Percentiles rank a stretch among this genome's conserved stretches.
Evolutionary conservation across 2,888 invertebrate genomes (phyloP).

Genomic region (Andrena minutula): DNA sequence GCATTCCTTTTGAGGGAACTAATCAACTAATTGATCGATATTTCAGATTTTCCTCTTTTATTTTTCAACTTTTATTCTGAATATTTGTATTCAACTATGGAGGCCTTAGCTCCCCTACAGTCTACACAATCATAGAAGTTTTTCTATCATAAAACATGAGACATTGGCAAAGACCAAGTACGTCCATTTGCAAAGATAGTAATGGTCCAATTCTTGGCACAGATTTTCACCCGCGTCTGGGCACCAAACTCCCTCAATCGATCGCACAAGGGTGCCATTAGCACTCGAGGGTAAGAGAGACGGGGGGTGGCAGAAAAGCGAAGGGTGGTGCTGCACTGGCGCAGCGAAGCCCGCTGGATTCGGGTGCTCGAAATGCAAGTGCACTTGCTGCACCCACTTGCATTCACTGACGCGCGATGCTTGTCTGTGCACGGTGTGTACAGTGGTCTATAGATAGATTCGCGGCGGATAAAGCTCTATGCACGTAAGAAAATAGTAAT

Average conservation of each 20-base stretch:
- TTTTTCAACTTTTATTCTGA: too few species aligned
- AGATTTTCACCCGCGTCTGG: background rate
- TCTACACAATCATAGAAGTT: background rate
- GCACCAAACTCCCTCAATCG: slow-evolving; percentile 17
- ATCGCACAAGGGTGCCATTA: slow-evolving; percentile 19
- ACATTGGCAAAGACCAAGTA: background rate
- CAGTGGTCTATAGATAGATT: slow-evolving; percentile 69
- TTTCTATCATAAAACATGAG: too few species aligned
- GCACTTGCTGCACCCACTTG: slow-evolving; percentile 46
- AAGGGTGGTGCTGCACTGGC: background rate
- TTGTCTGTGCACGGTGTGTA: slow-evolving; percentile 47
- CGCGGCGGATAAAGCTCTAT: slow-evolving; percentile 67
- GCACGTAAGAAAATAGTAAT: slow-evolving; percentile 75
- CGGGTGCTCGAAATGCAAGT: slow-evolving; percentile 52
- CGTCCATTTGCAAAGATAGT: background rate
- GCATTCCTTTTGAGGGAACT: too few species aligned
- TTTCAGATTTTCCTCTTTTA: too few species aligned
- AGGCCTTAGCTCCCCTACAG: too few species aligned
- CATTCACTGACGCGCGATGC: slow-evolving; percentile 60
- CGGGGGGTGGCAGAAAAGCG: slow-evolving; percentile 34
- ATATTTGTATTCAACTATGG: too few species aligned
- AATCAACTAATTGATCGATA: too few species aligned
- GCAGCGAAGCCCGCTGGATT: slow-evolving; percentile 48
- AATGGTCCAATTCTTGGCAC: background rate
- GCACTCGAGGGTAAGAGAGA: slow-evolving; percentile 17